Base-by-base conservation (phyloP, 2,888 invertebrate species). In the Spatulosminthurus flaviceps region DNA sequence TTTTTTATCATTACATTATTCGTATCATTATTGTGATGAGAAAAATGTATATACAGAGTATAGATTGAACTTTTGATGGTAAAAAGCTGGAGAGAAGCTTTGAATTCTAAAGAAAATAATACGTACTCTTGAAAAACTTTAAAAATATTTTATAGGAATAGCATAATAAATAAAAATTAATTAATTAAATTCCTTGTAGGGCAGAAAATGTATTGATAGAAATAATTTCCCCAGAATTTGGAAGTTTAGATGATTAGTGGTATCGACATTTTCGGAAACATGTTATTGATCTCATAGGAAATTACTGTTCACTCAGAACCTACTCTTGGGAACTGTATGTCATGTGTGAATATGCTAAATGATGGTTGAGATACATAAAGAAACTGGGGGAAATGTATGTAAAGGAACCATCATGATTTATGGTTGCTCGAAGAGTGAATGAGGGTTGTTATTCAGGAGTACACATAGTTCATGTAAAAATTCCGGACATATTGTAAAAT, bases 251-350 rank as follows among this genome's bases (percentile, higher is more conserved):
- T 19, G 16, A 16, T 51, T 51, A 51, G 51, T 2, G 16, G 51
- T 51, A 2, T 51, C 5, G 51, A 51, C 51, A 11, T 19, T 51
- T 13, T 51, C 2, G 51, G n/a, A 51, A 51, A 51, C n/a, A 51
- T 51, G 51, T 51, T 51, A 51, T 51, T 51, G 51, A 51, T 51
- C 51, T 51, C 51, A 51, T 51, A 51, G 51, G 51, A 51, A 51
- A 51, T 51, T 51, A 51, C 51, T 51, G 9, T 51, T 51, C 16
- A 51, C 51, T 51, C 7, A 51, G 9, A 51, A 51, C 51, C 16
- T 51, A 51, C 51, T 51, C n/a, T 13, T 51, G 51, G 51, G 51
- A 51, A 51, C 51, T 51, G 5, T 51, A 51, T 51, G 51, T 51
- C 51, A 51, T 2, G 16, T 16, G 16, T 51, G 9, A 9, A 2